phyloP scores from a whole-genome alignment of 2,113 vertebrate species.

The Gracilinanus agilis region DNA sequence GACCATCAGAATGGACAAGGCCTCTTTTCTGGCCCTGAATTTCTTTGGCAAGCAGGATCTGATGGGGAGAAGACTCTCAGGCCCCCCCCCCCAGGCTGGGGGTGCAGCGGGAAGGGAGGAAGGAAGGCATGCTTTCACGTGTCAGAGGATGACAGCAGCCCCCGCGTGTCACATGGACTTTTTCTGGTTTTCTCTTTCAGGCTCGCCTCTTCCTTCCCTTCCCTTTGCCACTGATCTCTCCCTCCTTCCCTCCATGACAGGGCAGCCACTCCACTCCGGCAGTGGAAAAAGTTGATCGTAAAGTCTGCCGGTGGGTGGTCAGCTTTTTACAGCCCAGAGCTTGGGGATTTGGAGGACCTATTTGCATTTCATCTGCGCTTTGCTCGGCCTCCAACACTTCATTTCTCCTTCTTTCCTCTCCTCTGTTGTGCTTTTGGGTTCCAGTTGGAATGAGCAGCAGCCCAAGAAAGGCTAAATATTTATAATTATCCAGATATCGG shows the following conservation, averaged over 20 bases:
- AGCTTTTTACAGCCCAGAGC: neutral
- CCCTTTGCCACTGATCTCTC: neutral
- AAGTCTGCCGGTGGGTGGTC: neutral
- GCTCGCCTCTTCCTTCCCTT: too few species aligned
- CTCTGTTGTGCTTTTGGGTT: conserved; percentile 2
- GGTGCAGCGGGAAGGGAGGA: neutral
- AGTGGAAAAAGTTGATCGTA: neutral
- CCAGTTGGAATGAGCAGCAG: neutral
- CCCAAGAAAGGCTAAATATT: conserved; percentile 4
- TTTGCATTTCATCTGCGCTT: neutral
- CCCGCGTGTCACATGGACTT: neutral
- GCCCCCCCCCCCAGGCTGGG: neutral
- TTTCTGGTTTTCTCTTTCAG: neutral
- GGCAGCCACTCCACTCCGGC: neutral
- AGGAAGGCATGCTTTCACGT: neutral
- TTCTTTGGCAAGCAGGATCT: neutral
- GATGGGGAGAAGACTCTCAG: neutral
- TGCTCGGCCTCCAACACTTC: neutral
- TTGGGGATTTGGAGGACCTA: neutral
- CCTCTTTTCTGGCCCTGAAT: neutral
- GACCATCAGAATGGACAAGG: neutral
- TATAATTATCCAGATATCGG: neutral
- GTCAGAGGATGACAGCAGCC: neutral
- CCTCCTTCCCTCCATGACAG: accelerated
- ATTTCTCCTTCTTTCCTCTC: conserved; percentile 9